Percentiles rank a stretch among this genome's conserved stretches.
Conservation (phyloP, 2,888 invertebrate species). For the Leucophenga maculata region DNA sequence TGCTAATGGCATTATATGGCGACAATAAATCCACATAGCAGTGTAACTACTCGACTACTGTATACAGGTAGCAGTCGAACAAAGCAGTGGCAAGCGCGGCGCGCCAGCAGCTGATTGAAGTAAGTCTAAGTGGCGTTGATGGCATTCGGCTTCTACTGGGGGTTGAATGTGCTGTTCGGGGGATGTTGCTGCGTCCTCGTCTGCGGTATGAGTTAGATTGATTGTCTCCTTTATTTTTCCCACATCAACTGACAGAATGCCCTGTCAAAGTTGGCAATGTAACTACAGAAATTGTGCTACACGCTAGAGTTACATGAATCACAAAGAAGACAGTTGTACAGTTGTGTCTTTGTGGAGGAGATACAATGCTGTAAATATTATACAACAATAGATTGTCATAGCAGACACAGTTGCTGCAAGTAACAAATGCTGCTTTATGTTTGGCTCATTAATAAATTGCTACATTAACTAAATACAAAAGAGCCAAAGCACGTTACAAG, state of each 20-base stretch:
- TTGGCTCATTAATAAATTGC: too few relatives aligned
- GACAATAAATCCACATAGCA: constrained; percentile 8
- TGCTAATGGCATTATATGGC: constrained; percentile 60
- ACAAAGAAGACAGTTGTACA: neutral
- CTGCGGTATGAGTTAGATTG: constrained; percentile 17
- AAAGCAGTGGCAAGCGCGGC: neutral
- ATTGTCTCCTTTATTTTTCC: neutral
- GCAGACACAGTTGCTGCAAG: too few relatives aligned
- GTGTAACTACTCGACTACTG: neutral
- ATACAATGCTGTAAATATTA: neutral
- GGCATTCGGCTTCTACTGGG: neutral
- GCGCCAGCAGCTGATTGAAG: constrained; percentile 35
- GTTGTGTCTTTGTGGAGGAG: neutral
- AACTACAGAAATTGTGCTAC: too few relatives aligned
- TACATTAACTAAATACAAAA: too few relatives aligned
- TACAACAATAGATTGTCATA: neutral
- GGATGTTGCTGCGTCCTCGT: neutral
- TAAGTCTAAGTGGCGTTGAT: constrained; percentile 36
- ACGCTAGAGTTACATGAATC: neutral
- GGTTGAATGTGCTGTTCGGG: neutral
- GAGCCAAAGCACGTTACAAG: too few relatives aligned
- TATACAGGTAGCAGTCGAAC: constrained; percentile 10
- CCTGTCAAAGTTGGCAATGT: too few relatives aligned
- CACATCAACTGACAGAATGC: constrained; percentile 29
- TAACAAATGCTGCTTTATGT: too few relatives aligned